Evolutionary conservation across 2,888 invertebrate genomes (phyloP).

Genomic region (Eupeodes latifasciatus): DNA sequence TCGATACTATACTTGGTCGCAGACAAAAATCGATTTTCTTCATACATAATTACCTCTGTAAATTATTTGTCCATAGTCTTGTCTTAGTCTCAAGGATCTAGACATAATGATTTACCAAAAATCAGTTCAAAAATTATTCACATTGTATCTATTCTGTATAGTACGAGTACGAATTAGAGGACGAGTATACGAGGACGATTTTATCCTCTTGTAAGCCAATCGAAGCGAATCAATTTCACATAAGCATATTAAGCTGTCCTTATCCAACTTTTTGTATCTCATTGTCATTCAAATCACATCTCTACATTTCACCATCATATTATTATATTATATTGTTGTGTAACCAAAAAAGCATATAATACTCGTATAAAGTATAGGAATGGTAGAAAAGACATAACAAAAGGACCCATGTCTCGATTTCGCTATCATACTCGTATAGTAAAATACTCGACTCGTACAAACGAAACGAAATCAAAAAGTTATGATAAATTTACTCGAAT

Average conservation of each 20-base stretch:
- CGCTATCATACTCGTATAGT: too few species aligned
- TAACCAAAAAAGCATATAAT: background rate
- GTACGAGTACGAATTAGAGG: too few species aligned
- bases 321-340: background rate
- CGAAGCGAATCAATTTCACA: constrained; percentile 68
- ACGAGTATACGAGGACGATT: background rate
- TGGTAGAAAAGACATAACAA: too few species aligned
- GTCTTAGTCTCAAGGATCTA: constrained; percentile 3
- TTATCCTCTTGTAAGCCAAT: constrained; percentile 50
- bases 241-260: constrained; percentile 59
- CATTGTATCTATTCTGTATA: background rate
- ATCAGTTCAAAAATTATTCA: constrained; percentile 51
- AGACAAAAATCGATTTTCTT: too few species aligned
- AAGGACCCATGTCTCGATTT: background rate
- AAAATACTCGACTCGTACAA: constrained; percentile 1
- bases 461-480: constrained; percentile 49
- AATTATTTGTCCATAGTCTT: constrained; percentile 5
- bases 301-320: constrained; percentile 23
- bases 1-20: too few species aligned
- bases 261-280: constrained; percentile 51
- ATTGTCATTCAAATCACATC: constrained; percentile 69
- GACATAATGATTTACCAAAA: constrained; percentile 19
- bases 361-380: too few species aligned
- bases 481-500: constrained; percentile 73
- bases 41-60: background rate